Evolutionary conservation across 2,113 vertebrate genomes (phyloP).

Genomic region (Perognathus longimembris): DNA sequence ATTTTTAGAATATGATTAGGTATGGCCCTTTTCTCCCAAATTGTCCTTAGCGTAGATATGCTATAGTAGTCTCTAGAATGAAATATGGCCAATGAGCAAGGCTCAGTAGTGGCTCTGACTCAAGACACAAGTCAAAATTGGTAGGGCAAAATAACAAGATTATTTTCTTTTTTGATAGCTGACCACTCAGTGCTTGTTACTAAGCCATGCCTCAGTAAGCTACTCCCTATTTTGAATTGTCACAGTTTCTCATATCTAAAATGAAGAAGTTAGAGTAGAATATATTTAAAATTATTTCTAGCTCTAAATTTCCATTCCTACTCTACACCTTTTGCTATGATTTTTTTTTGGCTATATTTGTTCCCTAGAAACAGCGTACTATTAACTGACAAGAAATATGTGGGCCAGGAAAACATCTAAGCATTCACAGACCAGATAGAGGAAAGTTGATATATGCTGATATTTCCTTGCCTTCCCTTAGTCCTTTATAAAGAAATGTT

Average conservation of each 20-base stretch:
- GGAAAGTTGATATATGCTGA: constrained; percentile 29
- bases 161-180: neutral
- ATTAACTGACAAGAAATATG: constrained; percentile 37
- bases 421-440: neutral
- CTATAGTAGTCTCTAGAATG: neutral
- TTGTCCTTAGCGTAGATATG: neutral
- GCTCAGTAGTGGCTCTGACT: neutral
- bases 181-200: neutral
- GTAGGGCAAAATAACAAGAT: neutral
- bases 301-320: constrained; percentile 34
- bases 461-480: constrained; percentile 40
- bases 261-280: neutral
- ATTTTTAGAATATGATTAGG: constrained; percentile 15
- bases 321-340: constrained; percentile 35
- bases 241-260: constrained; percentile 21
- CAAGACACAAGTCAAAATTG: neutral
- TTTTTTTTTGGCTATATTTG: constrained; percentile 37
- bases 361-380: neutral
- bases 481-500: constrained; percentile 29
- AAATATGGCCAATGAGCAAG: neutral
- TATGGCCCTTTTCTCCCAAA: neutral
- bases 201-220: neutral
- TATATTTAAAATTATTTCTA: constrained; percentile 15
- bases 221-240: neutral
- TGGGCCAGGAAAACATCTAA: constrained; percentile 36